Base-by-base conservation (phyloP, 1,140 invertebrate species). In the Caerostris extrusa region DNA sequence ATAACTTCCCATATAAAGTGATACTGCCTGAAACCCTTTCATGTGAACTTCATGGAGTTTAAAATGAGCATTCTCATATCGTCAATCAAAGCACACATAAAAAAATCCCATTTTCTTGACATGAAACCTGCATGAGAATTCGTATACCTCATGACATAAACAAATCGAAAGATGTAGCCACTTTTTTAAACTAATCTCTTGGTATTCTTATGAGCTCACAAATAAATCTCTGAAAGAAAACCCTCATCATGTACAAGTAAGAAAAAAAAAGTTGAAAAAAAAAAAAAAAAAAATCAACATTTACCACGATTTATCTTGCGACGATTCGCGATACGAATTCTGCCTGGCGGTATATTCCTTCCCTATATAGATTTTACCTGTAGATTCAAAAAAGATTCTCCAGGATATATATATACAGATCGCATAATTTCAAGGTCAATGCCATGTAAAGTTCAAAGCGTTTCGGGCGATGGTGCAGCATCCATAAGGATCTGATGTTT, bases 391-490 rank as follows among this genome's bases (percentile, higher is more conserved):
- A 58, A 58, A 58, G 56, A 58, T 86, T 86, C 55, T 56, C 58
- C 17, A 34, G 50, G 34, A 87, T 56, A 71, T 50, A 12, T 34
- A 55, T 55, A 69, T 8, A 81, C 69, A 58, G n/a, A 90, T 60
- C 64, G 56, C 53, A 90, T 69, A 90, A 90, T 90, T 90, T 85
- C 90, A 91, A 91, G 90, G 90, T 91, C 90, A 91, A 91, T 58
- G 90, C 90, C 90, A 83, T 77, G 8, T 7, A 58, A 90, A 34
- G 90, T 83, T 67, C 67, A 90, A 81, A 34, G 69, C 10, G 69
- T 81, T 81, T 77, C 34, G 56, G 89, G n/a, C 89, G 64, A 53
- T 60, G 17, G 17, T 53, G 50, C 90, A 91, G 12, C 90, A 91
- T 91, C 77, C 81, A 83, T 91, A 91, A 91, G 57, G 90, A 82